These are phyloP conservation scores for Drosophila truncata DNA, from an alignment of 1,140 invertebrate genomes.

Conservation along the genomic window DNA sequence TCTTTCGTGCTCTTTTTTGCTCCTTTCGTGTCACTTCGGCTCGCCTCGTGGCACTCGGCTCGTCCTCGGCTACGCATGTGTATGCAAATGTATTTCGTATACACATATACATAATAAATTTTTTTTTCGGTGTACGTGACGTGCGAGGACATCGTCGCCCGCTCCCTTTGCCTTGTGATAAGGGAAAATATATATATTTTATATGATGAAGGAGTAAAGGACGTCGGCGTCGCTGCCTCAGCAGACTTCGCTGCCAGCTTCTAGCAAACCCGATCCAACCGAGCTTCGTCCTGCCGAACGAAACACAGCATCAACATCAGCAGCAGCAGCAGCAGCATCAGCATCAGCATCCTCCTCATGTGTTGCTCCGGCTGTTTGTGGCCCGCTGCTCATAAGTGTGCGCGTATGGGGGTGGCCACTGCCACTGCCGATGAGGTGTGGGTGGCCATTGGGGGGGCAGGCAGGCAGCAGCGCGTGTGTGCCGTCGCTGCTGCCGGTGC, in stretches of 20 bases:
- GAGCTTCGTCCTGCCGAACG: conserved; percentile 45
- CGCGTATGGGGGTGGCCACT: conserved; percentile 74
- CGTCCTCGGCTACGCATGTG: conserved; percentile 67
- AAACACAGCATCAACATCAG: conserved; percentile 53
- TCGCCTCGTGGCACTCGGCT: conserved; percentile 28
- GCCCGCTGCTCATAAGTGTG: conserved; percentile 75
- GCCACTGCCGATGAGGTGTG: conserved; percentile 26
- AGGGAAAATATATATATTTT: conserved; percentile 76
- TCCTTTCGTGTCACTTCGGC: conserved; percentile 50
- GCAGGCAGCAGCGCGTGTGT: conserved; percentile 71
- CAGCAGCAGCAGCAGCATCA: no score
- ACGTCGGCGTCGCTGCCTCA: conserved; percentile 30
- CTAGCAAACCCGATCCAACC: conserved; percentile 31
- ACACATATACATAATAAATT: conserved; percentile 59
- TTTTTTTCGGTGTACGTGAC: conserved; percentile 81
- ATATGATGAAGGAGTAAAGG: conserved; percentile 81
- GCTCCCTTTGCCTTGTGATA: conserved; percentile 62
- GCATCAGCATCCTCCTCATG: conserved; percentile 67
- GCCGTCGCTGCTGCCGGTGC: conserved; percentile 46
- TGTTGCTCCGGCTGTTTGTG: conserved; percentile 70
- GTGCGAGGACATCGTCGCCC: conserved; percentile 66
- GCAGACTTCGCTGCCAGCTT: conserved; percentile 27
- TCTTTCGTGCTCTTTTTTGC: conserved; percentile 69
- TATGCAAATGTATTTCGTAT: conserved; percentile 81
- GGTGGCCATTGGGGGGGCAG: conserved; percentile 28